Evolutionary conservation across 2,888 invertebrate species (phyloP).

Genomic region (Kryphioiulus occultus): DNA sequence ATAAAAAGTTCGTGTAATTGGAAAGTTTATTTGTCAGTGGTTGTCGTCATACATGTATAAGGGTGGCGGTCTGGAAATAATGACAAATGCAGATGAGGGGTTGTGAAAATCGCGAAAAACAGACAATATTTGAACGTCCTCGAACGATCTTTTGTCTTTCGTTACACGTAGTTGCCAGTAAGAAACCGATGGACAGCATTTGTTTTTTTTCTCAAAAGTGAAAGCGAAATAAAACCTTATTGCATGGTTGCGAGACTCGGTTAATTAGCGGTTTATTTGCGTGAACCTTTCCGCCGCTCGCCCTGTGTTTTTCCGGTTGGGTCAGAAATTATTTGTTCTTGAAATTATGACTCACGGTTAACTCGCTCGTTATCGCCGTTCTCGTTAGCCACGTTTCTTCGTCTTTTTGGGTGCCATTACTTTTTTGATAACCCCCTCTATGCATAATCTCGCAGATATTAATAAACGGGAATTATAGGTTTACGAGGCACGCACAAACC

Average conservation of each 20-base stretch:
- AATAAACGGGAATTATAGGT: conserved; percentile 29
- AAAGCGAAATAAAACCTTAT: not conserved
- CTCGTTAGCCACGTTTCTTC: not conserved
- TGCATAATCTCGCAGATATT: conserved; percentile 29
- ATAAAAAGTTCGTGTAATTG: too few species aligned
- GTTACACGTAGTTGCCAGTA: too few species aligned
- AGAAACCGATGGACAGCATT: too few species aligned
- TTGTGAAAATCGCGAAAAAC: too few species aligned
- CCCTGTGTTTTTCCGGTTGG: not conserved
- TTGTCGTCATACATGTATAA: too few species aligned
- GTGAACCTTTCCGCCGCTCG: not conserved
- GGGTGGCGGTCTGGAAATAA: too few species aligned
- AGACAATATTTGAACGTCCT: too few species aligned
- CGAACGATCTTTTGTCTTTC: too few species aligned
- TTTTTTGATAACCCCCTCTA: conserved; percentile 27
- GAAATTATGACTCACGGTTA: conserved; percentile 4
- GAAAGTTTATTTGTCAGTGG: too few species aligned
- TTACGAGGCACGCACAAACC: not conserved
- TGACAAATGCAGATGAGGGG: too few species aligned
- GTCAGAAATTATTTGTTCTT: conserved; percentile 29
- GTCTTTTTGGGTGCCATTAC: conserved; percentile 10
- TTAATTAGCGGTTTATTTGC: not conserved
- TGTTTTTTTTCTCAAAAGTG: too few species aligned
- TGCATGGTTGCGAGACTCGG: not conserved
- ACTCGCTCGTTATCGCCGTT: not conserved